Percentiles rank a stretch among this genome's conserved stretches.
Evolutionary conservation across 1,140 invertebrate species (phyloP).

Genomic region (Bombus waltoni): DNA sequence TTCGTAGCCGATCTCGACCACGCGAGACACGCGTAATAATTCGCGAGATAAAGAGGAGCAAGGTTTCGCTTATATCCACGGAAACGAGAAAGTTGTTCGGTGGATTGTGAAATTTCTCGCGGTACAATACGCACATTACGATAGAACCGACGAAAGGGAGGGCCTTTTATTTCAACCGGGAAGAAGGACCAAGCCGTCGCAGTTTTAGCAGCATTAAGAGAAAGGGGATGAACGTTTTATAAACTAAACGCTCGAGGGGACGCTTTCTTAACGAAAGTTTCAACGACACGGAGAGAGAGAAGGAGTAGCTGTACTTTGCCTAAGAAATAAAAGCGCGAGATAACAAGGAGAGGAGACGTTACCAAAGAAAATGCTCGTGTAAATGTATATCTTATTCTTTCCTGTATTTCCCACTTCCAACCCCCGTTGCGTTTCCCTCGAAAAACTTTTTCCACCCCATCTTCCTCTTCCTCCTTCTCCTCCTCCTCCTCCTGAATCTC

Average conservation of each 20-base stretch:
- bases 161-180: slow-evolving; percentile 23
- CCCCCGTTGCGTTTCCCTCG: not conserved
- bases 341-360: slow-evolving; percentile 46
- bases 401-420: not conserved
- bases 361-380: slow-evolving; percentile 52
- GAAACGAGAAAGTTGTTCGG: not conserved
- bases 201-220: slow-evolving; percentile 67
- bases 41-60: not conserved
- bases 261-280: slow-evolving; percentile 60
- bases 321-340: slow-evolving; percentile 53
- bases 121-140: slow-evolving; percentile 3
- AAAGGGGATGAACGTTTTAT: slow-evolving; percentile 64
- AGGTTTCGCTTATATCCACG: not conserved
- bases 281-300: slow-evolving; percentile 52
- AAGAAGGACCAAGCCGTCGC: slow-evolving; percentile 59
- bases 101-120: slow-evolving; percentile 30
- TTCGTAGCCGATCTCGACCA: not conserved
- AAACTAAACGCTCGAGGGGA: slow-evolving; percentile 59
- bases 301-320: slow-evolving; percentile 39
- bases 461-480: not conserved
- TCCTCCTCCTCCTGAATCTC: not conserved
- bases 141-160: not conserved
- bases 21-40: not conserved
- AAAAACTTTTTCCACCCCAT: slow-evolving; percentile 9
- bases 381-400: slow-evolving; percentile 41